These are phyloP conservation scores for Mormyrus proboscirostris DNA, from an alignment of 2,797 vertebrate species.

Conservation along the genomic window DNA sequence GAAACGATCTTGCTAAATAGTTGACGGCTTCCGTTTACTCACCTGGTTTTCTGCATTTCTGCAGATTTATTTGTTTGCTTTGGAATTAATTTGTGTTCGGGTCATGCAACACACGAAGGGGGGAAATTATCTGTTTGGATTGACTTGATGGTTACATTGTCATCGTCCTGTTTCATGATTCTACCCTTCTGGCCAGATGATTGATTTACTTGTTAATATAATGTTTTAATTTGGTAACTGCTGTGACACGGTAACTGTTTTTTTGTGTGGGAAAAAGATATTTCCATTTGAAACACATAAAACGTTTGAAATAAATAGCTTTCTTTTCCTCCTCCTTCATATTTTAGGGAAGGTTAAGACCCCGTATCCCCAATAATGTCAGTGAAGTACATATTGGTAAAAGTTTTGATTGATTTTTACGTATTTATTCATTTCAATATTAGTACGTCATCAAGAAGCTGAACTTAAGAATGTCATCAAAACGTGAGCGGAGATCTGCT, in stretches of 20 bases:
- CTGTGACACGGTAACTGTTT: background rate
- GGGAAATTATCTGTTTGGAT: background rate
- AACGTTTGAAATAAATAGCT: background rate
- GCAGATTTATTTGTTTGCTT: background rate
- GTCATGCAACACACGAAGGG: background rate
- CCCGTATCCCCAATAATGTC: background rate
- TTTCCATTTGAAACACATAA: background rate
- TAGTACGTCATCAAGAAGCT: constrained; percentile 95
- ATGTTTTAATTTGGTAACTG: background rate
- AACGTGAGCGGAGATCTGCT: constrained; percentile 75
- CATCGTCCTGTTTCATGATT: background rate
- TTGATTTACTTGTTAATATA: background rate
- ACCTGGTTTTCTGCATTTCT: background rate
- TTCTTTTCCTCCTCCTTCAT: background rate
- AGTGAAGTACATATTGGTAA: background rate
- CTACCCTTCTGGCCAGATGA: background rate
- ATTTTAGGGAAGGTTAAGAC: background rate
- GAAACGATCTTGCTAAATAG: background rate
- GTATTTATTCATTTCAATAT: background rate
- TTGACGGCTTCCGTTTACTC: background rate
- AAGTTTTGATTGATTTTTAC: background rate
- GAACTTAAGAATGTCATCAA: constrained; percentile 79
- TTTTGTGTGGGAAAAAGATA: background rate
- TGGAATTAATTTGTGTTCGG: background rate
- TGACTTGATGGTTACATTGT: background rate